Percentiles rank a stretch among this genome's conserved stretches.
Conservation (phyloP, 2,888 invertebrate genomes). For the Pycnomerus fuliginosus region DNA sequence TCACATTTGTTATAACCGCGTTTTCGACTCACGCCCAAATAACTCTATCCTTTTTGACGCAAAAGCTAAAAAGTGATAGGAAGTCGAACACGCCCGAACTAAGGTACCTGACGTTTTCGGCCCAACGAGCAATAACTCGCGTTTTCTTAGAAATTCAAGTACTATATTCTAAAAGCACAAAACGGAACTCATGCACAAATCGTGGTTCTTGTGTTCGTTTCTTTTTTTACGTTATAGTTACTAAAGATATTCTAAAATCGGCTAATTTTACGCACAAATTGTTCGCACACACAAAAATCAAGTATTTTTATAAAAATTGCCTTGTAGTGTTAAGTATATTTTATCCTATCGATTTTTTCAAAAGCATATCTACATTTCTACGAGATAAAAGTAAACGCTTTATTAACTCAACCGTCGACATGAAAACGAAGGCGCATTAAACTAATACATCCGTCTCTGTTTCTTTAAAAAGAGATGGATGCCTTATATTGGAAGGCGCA, state of each 20-base stretch:
- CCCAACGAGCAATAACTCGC: too few species aligned
- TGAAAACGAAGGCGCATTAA: not conserved
- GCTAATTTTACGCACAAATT: conserved; percentile 22
- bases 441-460: not conserved
- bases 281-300: conserved; percentile 19
- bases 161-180: conserved; percentile 25
- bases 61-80: too few species aligned
- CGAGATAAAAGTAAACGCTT: too few species aligned
- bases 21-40: too few species aligned
- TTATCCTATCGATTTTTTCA: conserved; percentile 1
- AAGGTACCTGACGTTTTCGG: too few species aligned
- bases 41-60: too few species aligned
- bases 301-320: conserved; percentile 22
- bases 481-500: too few species aligned
- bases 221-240: too few species aligned
- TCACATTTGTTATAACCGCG: too few species aligned
- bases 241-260: conserved; percentile 20
- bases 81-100: too few species aligned
- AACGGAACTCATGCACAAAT: conserved; percentile 21
- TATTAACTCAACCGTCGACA: conserved; percentile 1
- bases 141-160: too few species aligned
- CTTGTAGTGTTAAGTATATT: conserved; percentile 14
- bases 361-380: conserved; percentile 7
- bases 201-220: too few species aligned
- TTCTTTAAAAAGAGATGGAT: conserved; percentile 1